Evolutionary conservation across 2,888 invertebrate genomes (phyloP), one percentile per base, ranked within the genome.

Genomic region (Drosophila borborema): DNA sequence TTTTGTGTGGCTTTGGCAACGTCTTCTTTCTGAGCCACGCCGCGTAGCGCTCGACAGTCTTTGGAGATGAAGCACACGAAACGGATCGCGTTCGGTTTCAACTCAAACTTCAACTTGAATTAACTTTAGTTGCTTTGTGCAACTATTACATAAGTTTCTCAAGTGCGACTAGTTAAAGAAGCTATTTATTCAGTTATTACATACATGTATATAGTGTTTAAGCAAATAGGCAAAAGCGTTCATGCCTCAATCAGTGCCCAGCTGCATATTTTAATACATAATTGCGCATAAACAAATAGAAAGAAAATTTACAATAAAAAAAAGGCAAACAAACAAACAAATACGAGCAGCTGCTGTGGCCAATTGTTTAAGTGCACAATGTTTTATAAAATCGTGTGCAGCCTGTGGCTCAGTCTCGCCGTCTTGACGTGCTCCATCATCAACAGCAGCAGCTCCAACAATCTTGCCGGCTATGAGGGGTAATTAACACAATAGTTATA

Each of bases 21-120:
- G 90, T 92, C 91, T 91, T 91, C 92, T 91, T 92, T 82, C 89
- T 90, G 86, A 91, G 91, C 81, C 81, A 74, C 86, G 83, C 71
- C 83, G 85, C 72, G 71, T 82, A 64, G 72, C 67, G 74, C 67
- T 77, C 82, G 80, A 91, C 91, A 92, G 92, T 92, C 92, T 89
- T 86, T 84, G 89, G 91, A 90, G 91, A 90, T 91, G 83, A 79
- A 87, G 67, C 89, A 74, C 79, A 85, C 81, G 92, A 85, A 88
- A 82, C 89, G 87, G 76, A 77, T 68, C 46, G 48, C 58, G 62
- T 53, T 63, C 59, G 23, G 40, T 23, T 40, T 38, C 54, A 28
- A 23, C 9, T 51, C 4, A 18, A 51, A 18, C 12, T 8, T 34
- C 34, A 64, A 38, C 43, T 58, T 60, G 40, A 23, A 31, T 20